Evolutionary conservation across 1,140 invertebrate species (phyloP).

Genomic region (Goniozus legneri): DNA sequence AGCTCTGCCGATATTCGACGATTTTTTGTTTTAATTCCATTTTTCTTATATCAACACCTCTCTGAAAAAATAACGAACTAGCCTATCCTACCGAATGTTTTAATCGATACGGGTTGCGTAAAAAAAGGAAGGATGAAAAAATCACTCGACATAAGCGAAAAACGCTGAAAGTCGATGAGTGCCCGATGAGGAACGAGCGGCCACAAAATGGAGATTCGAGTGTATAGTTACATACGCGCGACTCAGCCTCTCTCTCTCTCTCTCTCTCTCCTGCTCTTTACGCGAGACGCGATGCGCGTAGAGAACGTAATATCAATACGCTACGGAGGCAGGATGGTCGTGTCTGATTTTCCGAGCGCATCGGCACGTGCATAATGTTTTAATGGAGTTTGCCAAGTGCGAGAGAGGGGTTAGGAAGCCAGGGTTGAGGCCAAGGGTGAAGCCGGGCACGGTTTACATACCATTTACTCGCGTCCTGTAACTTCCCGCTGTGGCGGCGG

Average conservation of each 20-base stretch:
- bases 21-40: too few relatives aligned
- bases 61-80: too few relatives aligned
- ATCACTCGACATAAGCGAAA: too few relatives aligned
- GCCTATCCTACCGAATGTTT: too few relatives aligned
- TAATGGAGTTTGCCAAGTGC: conserved; percentile 55
- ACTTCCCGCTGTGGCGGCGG: conserved; percentile 25
- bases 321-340: conserved; percentile 26
- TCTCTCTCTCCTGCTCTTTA: not conserved
- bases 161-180: too few relatives aligned
- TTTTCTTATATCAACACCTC: too few relatives aligned
- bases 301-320: conserved; percentile 33
- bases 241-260: not conserved
- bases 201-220: conserved; percentile 26
- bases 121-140: too few relatives aligned
- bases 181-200: too few relatives aligned
- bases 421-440: conserved; percentile 39
- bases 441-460: conserved; percentile 52
- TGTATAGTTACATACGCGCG: not conserved
- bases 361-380: conserved; percentile 56
- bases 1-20: too few relatives aligned
- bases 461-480: conserved; percentile 53
- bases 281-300: not conserved
- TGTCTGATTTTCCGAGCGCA: conserved; percentile 55
- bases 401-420: conserved; percentile 25
- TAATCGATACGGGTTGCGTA: too few relatives aligned